Evolutionary conservation across 2,113 vertebrate genomes (phyloP).

Genomic region (Dermatemys mawii): DNA sequence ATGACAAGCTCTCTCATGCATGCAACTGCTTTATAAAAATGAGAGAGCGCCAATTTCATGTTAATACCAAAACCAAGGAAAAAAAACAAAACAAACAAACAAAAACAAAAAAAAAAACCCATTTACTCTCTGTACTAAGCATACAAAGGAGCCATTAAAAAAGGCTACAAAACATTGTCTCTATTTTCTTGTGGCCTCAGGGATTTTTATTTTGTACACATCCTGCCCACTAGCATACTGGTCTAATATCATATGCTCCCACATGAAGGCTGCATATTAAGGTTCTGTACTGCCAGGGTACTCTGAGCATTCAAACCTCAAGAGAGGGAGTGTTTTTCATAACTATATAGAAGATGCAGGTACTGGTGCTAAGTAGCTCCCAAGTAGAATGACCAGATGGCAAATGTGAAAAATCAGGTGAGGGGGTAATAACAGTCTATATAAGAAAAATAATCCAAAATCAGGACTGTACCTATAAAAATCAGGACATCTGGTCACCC

Average conservation of each 20-base stretch:
- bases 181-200: background rate
- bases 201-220: background rate
- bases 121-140: background rate
- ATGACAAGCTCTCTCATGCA: accelerated
- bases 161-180: background rate
- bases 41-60: background rate
- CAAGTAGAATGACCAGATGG: background rate
- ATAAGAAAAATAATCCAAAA: too few relatives aligned
- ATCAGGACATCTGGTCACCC: too few relatives aligned
- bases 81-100: too few relatives aligned
- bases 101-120: too few relatives aligned
- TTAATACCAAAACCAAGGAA: background rate
- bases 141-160: background rate
- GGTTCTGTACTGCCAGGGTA: background rate
- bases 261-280: background rate
- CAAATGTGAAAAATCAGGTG: too few relatives aligned
- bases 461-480: too few relatives aligned
- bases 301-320: background rate
- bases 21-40: background rate
- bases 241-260: background rate
- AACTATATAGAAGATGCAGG: conserved; percentile 23
- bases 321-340: background rate
- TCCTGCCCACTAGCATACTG: accelerated
- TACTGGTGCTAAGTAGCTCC: conserved; percentile 35
- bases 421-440: too few relatives aligned